Evolutionary conservation across 1,140 invertebrate species (phyloP).

Genomic region (Drosophila sechellia): DNA sequence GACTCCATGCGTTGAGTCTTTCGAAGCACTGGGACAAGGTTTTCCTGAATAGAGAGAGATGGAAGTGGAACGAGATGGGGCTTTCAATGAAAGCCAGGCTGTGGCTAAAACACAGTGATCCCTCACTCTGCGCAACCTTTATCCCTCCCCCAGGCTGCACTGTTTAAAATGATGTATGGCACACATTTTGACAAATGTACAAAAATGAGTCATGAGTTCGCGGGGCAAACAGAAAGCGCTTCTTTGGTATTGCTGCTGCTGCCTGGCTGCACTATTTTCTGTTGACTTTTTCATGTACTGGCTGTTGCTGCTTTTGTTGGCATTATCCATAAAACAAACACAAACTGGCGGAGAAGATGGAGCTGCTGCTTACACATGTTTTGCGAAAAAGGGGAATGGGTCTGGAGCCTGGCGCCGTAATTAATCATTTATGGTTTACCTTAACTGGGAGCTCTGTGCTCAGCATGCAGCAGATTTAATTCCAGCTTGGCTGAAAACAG

Average conservation of each 20-base stretch:
- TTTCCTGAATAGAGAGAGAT: conserved; percentile 8
- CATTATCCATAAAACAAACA: conserved; percentile 70
- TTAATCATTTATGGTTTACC: conserved; percentile 71
- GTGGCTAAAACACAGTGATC: conserved; percentile 20
- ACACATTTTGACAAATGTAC: conserved; percentile 83
- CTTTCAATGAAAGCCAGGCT: conserved; percentile 26
- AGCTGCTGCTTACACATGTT: conserved; percentile 72
- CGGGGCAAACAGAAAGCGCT: conserved; percentile 70
- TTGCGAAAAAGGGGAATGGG: conserved; percentile 2
- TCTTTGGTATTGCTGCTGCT: conserved; percentile 36
- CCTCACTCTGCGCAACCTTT: conserved; percentile 13
- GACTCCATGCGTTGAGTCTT: conserved; percentile 62
- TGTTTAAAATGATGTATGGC: conserved; percentile 83
- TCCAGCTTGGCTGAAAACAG: background rate
- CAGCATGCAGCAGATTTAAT: conserved; percentile 7
- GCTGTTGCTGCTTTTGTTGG: conserved; percentile 50
- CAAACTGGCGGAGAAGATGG: conserved; percentile 55
- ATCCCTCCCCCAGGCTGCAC: conserved; percentile 22
- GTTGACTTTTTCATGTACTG: conserved; percentile 79
- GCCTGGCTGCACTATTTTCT: conserved; percentile 67
- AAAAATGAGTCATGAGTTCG: conserved; percentile 83
- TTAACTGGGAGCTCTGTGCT: conserved; percentile 16
- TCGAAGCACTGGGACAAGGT: conserved; percentile 35
- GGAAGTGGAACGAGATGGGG: background rate
- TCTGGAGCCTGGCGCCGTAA: conserved; percentile 35